Evolutionary conservation across 2,113 vertebrate species (phyloP).

Genomic region (Zosterops hypoxanthus): DNA sequence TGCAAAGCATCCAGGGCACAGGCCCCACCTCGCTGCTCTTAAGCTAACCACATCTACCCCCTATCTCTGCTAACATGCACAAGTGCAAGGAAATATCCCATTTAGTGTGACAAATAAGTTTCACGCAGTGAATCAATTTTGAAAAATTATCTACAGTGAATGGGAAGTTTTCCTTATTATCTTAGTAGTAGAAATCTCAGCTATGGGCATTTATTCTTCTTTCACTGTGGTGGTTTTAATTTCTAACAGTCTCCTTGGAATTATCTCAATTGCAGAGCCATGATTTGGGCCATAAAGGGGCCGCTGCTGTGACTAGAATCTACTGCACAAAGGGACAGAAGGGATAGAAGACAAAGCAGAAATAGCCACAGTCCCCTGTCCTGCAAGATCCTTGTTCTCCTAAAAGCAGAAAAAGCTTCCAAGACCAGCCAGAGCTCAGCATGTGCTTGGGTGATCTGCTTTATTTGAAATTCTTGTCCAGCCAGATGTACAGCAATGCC

Average conservation of each 20-base stretch:
- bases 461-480: not conserved
- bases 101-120: not conserved
- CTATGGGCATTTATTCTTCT: not conserved
- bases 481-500: fast-evolving
- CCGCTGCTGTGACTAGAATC: not conserved
- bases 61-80: not conserved
- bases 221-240: not conserved
- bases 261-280: not conserved
- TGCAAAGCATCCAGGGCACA: not conserved
- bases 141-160: not conserved
- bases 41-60: not conserved
- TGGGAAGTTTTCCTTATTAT: not conserved
- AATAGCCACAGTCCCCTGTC: not conserved
- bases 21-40: fast-evolving
- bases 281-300: not conserved
- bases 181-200: not conserved
- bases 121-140: not conserved
- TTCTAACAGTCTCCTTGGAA: not conserved
- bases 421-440: not conserved
- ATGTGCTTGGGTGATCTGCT: not conserved
- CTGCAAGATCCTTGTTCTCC: not conserved
- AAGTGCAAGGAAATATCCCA: not conserved
- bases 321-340: not conserved
- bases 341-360: not conserved
- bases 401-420: not conserved